Base-by-base conservation (phyloP, 2,797 vertebrate genomes). In the Vireo griseus region DNA sequence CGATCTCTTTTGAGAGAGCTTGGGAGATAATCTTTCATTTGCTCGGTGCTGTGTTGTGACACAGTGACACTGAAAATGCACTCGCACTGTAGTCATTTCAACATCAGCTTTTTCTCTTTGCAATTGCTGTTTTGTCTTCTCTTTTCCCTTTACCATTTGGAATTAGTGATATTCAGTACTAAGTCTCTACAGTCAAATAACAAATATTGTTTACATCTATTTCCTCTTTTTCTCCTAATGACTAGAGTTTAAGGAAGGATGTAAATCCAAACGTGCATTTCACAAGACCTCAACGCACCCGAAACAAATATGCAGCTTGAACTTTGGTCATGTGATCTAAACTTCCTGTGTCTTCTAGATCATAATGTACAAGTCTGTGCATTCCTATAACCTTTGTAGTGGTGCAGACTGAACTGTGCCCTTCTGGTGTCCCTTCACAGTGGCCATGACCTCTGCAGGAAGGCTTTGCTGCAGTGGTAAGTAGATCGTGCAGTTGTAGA, bases 231-330 rank as follows among this genome's bases (percentile, higher is more conserved):
- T 88, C 10, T 35, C 47, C 50, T 50, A 31, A 50, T 75, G 62
- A 47, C 66, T 94, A 48, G 39, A 65, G 9, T 59, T 90, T 80
- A 77, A 88, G 85, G 88, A 80, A 90, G 76, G 26, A 35, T 93
- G 18, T 84, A 69, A 84, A 90, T 92, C 82, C 62, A 81, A 72
- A 79, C 14, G 13, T 22, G 7, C 18, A 18, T 91, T 90, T 81
- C 63, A 61, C 66, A 80, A 90, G 67, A 50, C 39, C 45, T 90
- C 65, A 75, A 5, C 0, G 4, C 44, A 65, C 58, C 12, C 19
- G 0, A 63, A 89, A 63, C 45, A 83, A 65, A 35, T 61, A 67
- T 5, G n/a, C 59, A 66, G 22, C 44, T 78, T 88, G 58, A 88
- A 72, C 82, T 78, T 59, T 13, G 35, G 39, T 55, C 28, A 3